phyloP scores from a whole-genome alignment of 2,888 invertebrate species.

The Tortrix viridana region DNA sequence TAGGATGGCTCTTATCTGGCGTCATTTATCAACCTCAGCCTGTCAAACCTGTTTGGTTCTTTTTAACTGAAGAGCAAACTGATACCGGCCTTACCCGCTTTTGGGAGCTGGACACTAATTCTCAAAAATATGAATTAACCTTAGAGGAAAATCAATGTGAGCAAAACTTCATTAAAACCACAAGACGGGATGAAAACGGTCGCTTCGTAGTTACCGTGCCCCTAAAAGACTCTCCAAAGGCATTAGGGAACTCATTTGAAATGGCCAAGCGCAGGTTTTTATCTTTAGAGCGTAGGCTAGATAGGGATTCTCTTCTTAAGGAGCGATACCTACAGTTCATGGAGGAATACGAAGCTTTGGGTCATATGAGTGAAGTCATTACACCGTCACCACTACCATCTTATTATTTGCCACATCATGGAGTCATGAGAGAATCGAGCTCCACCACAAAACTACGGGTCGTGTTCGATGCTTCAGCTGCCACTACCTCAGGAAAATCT shows the following conservation, averaged over 20 bases:
- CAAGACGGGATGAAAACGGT: conserved; percentile 37
- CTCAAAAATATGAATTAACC: conserved; percentile 30
- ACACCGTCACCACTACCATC: conserved; percentile 6
- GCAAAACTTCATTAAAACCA: conserved; percentile 36
- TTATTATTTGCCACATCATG: conserved; percentile 39
- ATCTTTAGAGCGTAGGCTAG: conserved; percentile 37
- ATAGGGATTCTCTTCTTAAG: conserved; percentile 30
- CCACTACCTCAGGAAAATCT: conserved; percentile 32
- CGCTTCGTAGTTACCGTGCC: conserved; percentile 43
- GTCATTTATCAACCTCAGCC: neutral
- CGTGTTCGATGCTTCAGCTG: conserved; percentile 39
- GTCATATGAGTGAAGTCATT: conserved; percentile 35
- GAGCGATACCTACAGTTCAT: conserved; percentile 36
- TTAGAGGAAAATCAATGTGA: conserved; percentile 42
- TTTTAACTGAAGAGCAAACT: conserved; percentile 20
- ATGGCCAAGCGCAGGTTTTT: conserved; percentile 42
- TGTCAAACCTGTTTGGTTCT: conserved; percentile 30
- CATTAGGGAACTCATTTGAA: conserved; percentile 42
- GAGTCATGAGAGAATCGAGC: conserved; percentile 36
- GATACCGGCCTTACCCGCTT: conserved; percentile 35
- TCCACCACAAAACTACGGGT: conserved; percentile 38
- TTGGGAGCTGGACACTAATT: conserved; percentile 43
- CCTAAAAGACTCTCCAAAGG: conserved; percentile 36
- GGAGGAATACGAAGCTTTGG: conserved; percentile 37
- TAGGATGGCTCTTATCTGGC: conserved; percentile 24